These are phyloP conservation scores for Malthinus flaveolus DNA, from an alignment of 2,888 invertebrate genomes.

Conservation along the genomic window DNA sequence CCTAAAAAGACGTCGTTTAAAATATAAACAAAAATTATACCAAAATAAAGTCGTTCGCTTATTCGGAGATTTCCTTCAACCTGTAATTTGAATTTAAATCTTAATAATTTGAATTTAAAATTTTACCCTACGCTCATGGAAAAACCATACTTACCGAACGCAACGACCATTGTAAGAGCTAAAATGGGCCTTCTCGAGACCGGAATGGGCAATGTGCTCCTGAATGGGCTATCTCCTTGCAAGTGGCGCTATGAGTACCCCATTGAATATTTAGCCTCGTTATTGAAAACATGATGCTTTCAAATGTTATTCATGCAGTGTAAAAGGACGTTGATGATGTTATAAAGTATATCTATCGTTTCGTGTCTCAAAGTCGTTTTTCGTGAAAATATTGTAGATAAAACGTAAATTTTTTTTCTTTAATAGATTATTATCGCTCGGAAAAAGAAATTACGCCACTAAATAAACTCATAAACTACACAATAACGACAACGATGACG, in stretches of 20 bases:
- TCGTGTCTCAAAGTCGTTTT: conserved; percentile 11
- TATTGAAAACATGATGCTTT: conserved; percentile 53
- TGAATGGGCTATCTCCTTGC: conserved; percentile 49
- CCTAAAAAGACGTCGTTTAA: background rate
- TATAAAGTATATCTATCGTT: conserved; percentile 37
- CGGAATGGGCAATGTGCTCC: conserved; percentile 52
- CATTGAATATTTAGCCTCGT: conserved; percentile 55
- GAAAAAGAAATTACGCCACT: no score
- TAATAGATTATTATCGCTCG: no score
- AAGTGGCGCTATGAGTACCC: conserved; percentile 47
- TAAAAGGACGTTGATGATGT: conserved; percentile 46
- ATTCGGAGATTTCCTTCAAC: conserved; percentile 35
- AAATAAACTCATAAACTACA: no score
- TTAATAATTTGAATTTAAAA: conserved; percentile 36
- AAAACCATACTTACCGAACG: conserved; percentile 46
- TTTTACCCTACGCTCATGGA: conserved; percentile 45
- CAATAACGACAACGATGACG: no score
- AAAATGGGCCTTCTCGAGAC: conserved; percentile 51
- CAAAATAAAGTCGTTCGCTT: conserved; percentile 11
- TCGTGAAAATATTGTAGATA: background rate
- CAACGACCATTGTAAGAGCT: conserved; percentile 51
- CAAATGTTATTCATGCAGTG: conserved; percentile 49
- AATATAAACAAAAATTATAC: background rate
- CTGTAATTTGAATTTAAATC: conserved; percentile 42
- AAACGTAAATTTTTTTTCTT: background rate